Base-by-base conservation (phyloP, 2,888 invertebrate species). In the Idaea biselata region DNA sequence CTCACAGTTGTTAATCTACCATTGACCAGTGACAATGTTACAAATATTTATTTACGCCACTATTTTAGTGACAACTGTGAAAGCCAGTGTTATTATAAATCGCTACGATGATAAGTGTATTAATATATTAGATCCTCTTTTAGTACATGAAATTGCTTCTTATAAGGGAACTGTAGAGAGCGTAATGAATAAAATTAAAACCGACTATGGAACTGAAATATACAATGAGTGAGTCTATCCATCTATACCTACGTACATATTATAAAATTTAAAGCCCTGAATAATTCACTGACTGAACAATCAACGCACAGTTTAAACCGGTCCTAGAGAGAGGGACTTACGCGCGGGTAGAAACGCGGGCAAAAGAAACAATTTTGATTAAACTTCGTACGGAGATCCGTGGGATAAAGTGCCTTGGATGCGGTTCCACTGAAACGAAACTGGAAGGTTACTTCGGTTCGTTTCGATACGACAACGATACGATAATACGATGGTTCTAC, bases 81-180 rank as follows among this genome's bases (percentile, higher is more conserved):
- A 76, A 55, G 58, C 78, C 44, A 79, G 68, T 74, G 70, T 71
- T n/a, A 44, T 79, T 55, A 74, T 82, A 56, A 78, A 71, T 60
- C 67, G 75, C 16, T 75, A 69, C 60, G 75, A 76, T 17, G 68
- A 68, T 14, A 1, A 56, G 14, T 44, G 44, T 18, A 67, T 73
- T 25, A 68, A 73, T 6, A 84, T 63, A 3, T 62, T 83, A 25
- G 75, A 77, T 63, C 53, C 64, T 33, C 66, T 72, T 1, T 63
- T 84, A 33, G 60, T 78, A 0, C 67, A 84, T 16, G 95, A 95
- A 88, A 95, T 96, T 68, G 83, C 87, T 16, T 86, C 92, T 2
- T 94, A 95, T 73, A 79, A 88, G 71, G 82, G 87, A 63, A 74
- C 88, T 7, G 93, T 93, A 0, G 75, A 89, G 55, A 72, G 66